Evolutionary conservation across 2,888 invertebrate species (phyloP), one percentile per base, ranked within the genome.

Genomic region (Macropis europaea): DNA sequence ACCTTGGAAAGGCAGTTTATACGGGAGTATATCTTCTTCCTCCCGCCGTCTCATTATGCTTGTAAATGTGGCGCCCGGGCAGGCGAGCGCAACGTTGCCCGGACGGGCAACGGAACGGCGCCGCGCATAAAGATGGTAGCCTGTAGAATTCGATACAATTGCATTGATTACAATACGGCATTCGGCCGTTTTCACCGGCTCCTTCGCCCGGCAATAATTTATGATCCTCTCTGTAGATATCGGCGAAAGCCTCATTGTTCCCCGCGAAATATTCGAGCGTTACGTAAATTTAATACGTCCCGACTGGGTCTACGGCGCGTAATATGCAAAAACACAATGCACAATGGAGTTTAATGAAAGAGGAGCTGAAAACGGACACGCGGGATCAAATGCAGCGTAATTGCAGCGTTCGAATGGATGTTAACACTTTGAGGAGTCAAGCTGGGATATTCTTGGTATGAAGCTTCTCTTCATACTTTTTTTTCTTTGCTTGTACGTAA

Each of bases 11-110:
- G 52, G 59, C 69, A 69, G 47, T 73, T n/a, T 76, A 68, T 34
- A 56, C 48, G 57, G 24, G 50, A 45, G 32, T 57, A 26, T 54
- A 59, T 57, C 61, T 63, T 22, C 42, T 26, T 32, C 57, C n/a
- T 7, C 17, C 43, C 26, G 34, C 40, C 54, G 59, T 48, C 53
- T 60, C 80, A 68, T 81, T 78, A 73, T 28, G 47, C 42, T 32
- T 42, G 42, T 56, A 61, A 60, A 69, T 52, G 42, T 19, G 53
- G 28, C 54, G 36, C 34, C 32, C 70, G n/a, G n/a, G n/a, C n/a
- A n/a, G n/a, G n/a, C 32, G 17, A 24, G 32, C 13, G 42, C 38
- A n/a, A n/a, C n/a, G n/a, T n/a, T n/a, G 30, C 15, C 24, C 61
- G 57, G 59, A 64, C 48, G 34, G 13, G 43, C 28, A 53, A n/a